A percentile compares a stretch with the other conserved stretches of the same genome.
Evolutionary conservation across 2,888 invertebrate genomes (phyloP).

Genomic region (Bibio marci): DNA sequence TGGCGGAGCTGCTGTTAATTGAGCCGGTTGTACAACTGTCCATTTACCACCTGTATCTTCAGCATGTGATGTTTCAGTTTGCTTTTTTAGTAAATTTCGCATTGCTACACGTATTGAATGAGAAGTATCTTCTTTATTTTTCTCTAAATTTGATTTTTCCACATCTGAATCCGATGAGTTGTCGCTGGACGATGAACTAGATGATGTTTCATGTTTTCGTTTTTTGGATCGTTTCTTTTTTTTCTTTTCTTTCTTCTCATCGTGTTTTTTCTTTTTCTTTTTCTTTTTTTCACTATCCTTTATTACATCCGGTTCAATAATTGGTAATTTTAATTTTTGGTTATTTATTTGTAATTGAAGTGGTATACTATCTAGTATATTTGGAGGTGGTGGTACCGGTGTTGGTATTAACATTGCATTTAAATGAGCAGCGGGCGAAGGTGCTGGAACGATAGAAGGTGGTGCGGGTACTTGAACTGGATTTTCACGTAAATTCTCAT

Average conservation of each 20-base stretch:
- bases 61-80: slow-evolving; percentile 16
- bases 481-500: slow-evolving; percentile 25
- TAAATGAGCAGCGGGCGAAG: slow-evolving; percentile 13
- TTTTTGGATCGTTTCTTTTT: slow-evolving; percentile 33
- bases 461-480: neutral
- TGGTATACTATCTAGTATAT: neutral
- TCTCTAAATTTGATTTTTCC: too few species aligned
- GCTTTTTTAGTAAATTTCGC: slow-evolving; percentile 37
- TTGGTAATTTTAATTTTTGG: neutral
- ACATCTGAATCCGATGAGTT: slow-evolving; percentile 9
- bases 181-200: slow-evolving; percentile 12
- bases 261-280: slow-evolving; percentile 39
- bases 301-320: slow-evolving; percentile 18
- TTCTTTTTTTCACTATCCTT: slow-evolving; percentile 35
- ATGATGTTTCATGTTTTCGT: slow-evolving; percentile 18
- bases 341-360: neutral
- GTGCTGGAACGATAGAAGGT: slow-evolving; percentile 1
- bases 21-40: slow-evolving; percentile 31
- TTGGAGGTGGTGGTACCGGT: slow-evolving; percentile 21
- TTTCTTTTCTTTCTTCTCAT: slow-evolving; percentile 30
- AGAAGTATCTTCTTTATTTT: slow-evolving; percentile 30
- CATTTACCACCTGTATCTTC: slow-evolving; percentile 27
- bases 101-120: slow-evolving; percentile 47
- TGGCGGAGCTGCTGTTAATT: slow-evolving; percentile 1
- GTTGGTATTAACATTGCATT: slow-evolving; percentile 19